phyloP scores from a whole-genome alignment of 1,140 invertebrate genomes.

The Asobara japonica region DNA sequence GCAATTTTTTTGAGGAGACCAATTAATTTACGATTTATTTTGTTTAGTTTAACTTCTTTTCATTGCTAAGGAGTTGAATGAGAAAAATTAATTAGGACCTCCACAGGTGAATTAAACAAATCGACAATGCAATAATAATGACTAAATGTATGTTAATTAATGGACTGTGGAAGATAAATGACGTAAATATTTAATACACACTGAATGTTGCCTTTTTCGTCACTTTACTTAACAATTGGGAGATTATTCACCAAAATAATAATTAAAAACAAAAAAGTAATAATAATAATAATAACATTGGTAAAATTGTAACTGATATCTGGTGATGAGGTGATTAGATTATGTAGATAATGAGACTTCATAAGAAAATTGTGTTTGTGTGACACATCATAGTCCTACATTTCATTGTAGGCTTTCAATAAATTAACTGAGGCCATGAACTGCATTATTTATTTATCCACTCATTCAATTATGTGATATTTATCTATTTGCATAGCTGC shows the following conservation, averaged over 20 bases:
- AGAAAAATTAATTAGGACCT: no score
- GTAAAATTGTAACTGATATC: neutral
- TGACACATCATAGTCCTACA: constrained; percentile 14
- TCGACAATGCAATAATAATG: neutral
- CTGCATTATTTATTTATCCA: constrained; percentile 1
- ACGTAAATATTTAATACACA: constrained; percentile 23
- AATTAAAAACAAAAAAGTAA: neutral
- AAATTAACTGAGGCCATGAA: neutral
- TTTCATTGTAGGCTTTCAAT: constrained; percentile 7
- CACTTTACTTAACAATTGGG: constrained; percentile 24
- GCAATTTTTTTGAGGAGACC: neutral
- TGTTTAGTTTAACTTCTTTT: neutral
- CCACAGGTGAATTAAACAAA: neutral
- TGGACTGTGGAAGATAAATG: constrained; percentile 1
- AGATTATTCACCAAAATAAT: constrained; percentile 23
- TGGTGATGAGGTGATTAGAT: neutral
- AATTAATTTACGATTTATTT: neutral
- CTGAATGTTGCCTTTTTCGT: constrained; percentile 33
- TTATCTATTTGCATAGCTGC: no score
- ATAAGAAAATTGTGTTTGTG: neutral
- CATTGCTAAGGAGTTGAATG: no score
- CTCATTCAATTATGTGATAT: no score
- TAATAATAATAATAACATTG: neutral
- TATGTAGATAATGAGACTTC: constrained; percentile 3
- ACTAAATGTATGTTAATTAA: constrained; percentile 2